Base-by-base conservation (phyloP, 2,113 vertebrate species). In the Myodes glareolus region DNA sequence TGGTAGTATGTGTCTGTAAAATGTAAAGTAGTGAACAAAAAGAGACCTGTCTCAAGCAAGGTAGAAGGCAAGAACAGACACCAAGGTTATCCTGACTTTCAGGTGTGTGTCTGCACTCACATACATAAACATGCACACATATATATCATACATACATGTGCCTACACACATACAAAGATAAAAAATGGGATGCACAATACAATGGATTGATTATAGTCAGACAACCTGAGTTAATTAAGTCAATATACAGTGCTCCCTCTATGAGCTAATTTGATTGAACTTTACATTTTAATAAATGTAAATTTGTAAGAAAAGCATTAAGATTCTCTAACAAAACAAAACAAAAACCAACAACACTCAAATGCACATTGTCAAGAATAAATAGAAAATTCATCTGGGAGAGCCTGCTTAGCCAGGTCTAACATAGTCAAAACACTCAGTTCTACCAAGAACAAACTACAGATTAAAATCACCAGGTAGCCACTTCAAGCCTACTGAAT, bases 291-390 rank as follows among this genome's bases (percentile, higher is more conserved):
- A 96, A 87, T 9, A 91, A 92, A 94, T 76, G 27, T 4, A 92
- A 88, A 85, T 81, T 92, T 84, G 25, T 88, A 77, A 93, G 39
- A 73, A 94, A 96, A 96, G 88, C 42, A 88, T 45, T 88, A 90
- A 78, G 12, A 94, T 84, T 84, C 63, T 84, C 52, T 87, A 95
- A 96, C 91, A 96, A 96, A 88, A 68, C 76, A 92, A 76, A 21
- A 25, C n/a, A 84, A 65, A 68, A 50, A 17, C 31, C 33, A 88
- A 52, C 63, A 70, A 52, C 85, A 52, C 31, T n/a, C 23, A 72
- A 50, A 63, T 25, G 25, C 6, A 88, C 33, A 72, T 21, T 42
- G 42, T 68, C 78, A 52, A 81, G 29, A 96, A 82, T 78, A 90
- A 96, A 91, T 52, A 82, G 45, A 92, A 96, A 95, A 70, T 8